Base-by-base conservation (phyloP, 2,888 invertebrate species). In the Venusia cambrica region DNA sequence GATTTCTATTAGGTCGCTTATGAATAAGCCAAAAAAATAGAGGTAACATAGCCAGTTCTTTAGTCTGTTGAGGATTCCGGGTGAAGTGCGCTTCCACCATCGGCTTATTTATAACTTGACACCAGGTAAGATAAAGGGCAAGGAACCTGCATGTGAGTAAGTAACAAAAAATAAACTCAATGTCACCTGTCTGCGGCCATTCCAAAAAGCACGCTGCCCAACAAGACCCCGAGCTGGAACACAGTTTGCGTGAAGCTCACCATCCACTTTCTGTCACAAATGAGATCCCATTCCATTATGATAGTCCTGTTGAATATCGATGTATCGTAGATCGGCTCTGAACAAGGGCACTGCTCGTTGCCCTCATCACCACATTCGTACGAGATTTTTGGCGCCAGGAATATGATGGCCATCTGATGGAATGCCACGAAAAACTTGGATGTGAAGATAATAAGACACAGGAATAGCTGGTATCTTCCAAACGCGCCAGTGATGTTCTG, bases 121-220 rank as follows among this genome's bases (percentile, higher is more conserved):
- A n/a, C n/a, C n/a, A n/a, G n/a, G n/a, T n/a, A n/a, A n/a, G n/a
- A n/a, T n/a, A n/a, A n/a, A n/a, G n/a, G n/a, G n/a, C n/a, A n/a
- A n/a, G n/a, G n/a, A n/a, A n/a, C n/a, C n/a, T n/a, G n/a, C n/a
- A n/a, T n/a, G n/a, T n/a, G n/a, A n/a, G n/a, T n/a, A n/a, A n/a
- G n/a, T n/a, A n/a, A n/a, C n/a, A n/a, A 22, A 12, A 29, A 43
- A 37, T 13, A 28, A 20, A 18, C 25, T 13, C 11, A 22, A 30
- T 91, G 65, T 84, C 79, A 93, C 93, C 90, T 92, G 76, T 94
- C 94, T 2, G 94, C 90, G 27, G 92, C 80, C 70, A 90, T 90
- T 58, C 94, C 94, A 69, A 94, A 94, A 4, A 90, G 38, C 27
- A 94, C 87, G 61, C 92, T 93, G 20, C 94, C 94, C 13, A 92